These are phyloP conservation scores for Lacerta viridis DNA, from an alignment of 2,797 vertebrate species.

Conservation along the genomic window DNA sequence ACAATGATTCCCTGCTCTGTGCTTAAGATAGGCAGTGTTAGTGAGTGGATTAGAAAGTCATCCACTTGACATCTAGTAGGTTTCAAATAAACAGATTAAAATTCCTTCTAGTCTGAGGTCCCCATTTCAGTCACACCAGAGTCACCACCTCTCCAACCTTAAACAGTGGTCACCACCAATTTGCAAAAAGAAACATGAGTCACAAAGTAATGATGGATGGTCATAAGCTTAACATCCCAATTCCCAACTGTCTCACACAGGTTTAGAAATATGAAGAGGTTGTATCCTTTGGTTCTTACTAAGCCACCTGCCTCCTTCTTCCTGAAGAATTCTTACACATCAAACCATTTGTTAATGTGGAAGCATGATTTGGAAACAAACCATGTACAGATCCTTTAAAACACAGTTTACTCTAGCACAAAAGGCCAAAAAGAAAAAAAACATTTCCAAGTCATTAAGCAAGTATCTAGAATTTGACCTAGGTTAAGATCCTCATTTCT, in stretches of 20 bases:
- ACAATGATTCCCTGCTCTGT: neutral
- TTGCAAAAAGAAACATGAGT: neutral
- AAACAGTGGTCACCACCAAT: neutral
- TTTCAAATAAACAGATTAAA: neutral
- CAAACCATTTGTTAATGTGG: neutral
- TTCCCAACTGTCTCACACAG: neutral
- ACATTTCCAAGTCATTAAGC: neutral
- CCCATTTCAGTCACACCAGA: neutral
- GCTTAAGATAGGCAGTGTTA: neutral
- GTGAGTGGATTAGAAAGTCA: neutral
- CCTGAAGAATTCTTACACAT: constrained; percentile 3
- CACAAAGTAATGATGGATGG: neutral
- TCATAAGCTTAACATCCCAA: neutral
- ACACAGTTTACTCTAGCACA: neutral
- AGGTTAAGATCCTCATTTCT: neutral
- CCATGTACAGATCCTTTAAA: neutral
- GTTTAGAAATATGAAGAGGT: neutral
- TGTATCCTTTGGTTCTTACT: neutral
- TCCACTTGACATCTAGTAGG: neutral
- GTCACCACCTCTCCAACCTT: neutral
- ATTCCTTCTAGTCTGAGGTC: too few relatives aligned
- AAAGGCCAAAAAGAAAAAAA: neutral
- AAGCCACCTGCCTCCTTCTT: neutral
- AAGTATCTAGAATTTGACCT: neutral
- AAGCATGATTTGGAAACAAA: neutral